Conservation (phyloP, 1,140 invertebrate species). For the Hirudo medicinalis region DNA sequence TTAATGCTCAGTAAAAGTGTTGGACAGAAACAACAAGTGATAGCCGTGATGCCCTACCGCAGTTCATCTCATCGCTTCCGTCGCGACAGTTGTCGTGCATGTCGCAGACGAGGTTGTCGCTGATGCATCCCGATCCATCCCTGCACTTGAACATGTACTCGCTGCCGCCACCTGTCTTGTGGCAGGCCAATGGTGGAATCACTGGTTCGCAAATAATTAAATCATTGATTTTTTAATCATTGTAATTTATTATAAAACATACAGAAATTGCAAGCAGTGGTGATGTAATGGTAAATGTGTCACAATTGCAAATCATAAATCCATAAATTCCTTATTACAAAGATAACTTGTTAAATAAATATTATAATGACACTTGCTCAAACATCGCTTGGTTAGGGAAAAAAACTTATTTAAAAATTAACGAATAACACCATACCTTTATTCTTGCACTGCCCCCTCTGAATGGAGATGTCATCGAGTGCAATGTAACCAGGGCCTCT, state of each 20-base stretch:
- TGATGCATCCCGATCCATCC: not conserved
- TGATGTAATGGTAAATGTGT: no score
- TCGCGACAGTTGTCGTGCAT: not conserved
- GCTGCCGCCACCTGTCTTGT: not conserved
- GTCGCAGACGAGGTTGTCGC: constrained; percentile 3
- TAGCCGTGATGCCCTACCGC: not conserved
- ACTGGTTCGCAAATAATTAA: not conserved
- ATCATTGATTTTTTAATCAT: no score
- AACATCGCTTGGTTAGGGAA: no score
- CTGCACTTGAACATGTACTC: not conserved
- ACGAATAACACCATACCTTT: not conserved
- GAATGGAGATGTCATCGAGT: constrained; percentile 1
- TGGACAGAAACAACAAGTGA: no score
- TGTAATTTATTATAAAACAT: not conserved
- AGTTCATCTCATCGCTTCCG: constrained; percentile 4
- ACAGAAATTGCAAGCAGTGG: no score
- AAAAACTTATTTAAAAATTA: no score
- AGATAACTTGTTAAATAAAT: not conserved
- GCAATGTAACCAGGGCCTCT: not conserved
- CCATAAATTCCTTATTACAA: not conserved
- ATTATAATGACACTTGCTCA: no score
- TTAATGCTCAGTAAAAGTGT: no score
- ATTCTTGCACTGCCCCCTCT: not conserved
- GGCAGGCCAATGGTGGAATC: not conserved
- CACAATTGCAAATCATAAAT: no score